These are phyloP conservation scores for Catostomus latipinnis DNA, from an alignment of 2,797 vertebrate genomes.

Conservation along the genomic window DNA sequence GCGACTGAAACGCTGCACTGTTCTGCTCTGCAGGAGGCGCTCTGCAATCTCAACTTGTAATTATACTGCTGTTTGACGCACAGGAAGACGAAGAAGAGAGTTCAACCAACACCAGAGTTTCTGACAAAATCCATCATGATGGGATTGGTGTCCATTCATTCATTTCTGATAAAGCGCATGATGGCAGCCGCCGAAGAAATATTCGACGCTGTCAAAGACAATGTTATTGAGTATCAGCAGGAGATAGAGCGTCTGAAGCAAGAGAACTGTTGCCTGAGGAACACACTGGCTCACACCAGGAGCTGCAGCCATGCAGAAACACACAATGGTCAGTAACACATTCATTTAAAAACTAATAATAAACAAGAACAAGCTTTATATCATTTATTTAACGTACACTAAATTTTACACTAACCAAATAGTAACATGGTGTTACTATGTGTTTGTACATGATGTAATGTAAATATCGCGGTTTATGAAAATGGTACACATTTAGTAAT, in stretches of 20 bases:
- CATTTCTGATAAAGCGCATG: conserved; percentile 49
- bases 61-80: background rate
- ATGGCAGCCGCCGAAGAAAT: conserved; percentile 54
- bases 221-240: conserved; percentile 43
- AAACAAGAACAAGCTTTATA: background rate
- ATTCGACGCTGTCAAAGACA: conserved; percentile 53
- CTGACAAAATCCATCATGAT: conserved; percentile 11
- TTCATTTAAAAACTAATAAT: background rate
- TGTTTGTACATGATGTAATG: too few relatives aligned
- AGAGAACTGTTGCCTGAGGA: conserved; percentile 50
- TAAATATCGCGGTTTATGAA: too few relatives aligned
- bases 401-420: too few relatives aligned
- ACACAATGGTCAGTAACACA: background rate
- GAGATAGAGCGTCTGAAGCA: conserved; percentile 48
- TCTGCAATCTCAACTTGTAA: background rate
- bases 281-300: conserved; percentile 8
- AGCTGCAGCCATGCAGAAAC: background rate
- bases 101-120: background rate
- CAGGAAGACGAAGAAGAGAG: background rate
- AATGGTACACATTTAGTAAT: too few relatives aligned
- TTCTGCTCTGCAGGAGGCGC: background rate
- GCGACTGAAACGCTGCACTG: too few relatives aligned
- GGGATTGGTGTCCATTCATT: conserved; percentile 46
- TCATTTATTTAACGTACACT: too few relatives aligned
- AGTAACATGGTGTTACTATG: too few relatives aligned